A percentile compares a stretch with the other conserved stretches of the same genome.
Conservation (phyloP, 2,888 invertebrate genomes). For the Terebella lapidaria region DNA sequence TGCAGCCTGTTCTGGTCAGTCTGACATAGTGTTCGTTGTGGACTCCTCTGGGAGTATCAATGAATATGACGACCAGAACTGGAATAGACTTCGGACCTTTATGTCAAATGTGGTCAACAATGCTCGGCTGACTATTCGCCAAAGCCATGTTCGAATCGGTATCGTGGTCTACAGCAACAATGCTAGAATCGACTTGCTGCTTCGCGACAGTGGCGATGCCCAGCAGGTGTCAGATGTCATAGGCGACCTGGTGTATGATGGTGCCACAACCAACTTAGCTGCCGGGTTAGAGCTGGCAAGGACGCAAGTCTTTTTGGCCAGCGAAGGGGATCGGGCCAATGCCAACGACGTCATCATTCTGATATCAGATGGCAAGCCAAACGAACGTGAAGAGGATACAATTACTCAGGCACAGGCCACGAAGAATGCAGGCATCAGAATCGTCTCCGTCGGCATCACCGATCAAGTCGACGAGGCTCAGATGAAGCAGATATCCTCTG, state of each 20-base stretch:
- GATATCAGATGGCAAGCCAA: background rate
- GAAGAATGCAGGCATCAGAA: background rate
- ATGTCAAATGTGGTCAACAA: background rate
- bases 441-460: background rate
- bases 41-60: background rate
- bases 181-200: background rate
- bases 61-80: background rate
- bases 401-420: background rate
- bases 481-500: background rate
- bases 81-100: background rate
- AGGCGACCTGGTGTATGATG: background rate
- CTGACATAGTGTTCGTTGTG: background rate
- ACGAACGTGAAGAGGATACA: background rate
- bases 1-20: background rate
- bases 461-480: background rate
- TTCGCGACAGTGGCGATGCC: no score
- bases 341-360: background rate
- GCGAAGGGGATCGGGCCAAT: background rate
- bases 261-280: background rate
- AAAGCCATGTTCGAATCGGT: background rate
- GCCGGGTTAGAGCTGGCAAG: background rate
- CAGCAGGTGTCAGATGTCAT: no score
- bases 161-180: background rate
- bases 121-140: background rate
- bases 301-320: background rate